Base-by-base conservation (phyloP, 2,797 vertebrate genomes). In the Adelosebastes latens region DNA sequence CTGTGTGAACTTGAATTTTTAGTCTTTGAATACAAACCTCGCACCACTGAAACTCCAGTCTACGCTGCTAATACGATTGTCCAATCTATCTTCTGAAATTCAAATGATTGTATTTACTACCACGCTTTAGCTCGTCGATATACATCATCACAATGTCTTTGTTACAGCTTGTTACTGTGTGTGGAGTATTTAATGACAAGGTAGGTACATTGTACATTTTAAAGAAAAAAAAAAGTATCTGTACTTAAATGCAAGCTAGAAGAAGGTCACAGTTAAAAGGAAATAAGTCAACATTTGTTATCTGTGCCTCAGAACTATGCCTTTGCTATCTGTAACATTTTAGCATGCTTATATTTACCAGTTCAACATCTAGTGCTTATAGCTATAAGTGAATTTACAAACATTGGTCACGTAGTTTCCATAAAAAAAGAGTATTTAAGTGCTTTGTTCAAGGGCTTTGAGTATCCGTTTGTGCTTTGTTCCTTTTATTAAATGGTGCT, bases 21-120 rank as follows among this genome's bases (percentile, higher is more conserved):
- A 56, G 49, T 68, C 24, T 84, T 85, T 82, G 70, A 61, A 59
- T 66, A 52, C 24, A 76, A 80, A 75, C 58, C 10, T 58, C 94
- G 86, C 58, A 92, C 63, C 32, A 94, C 93, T 0, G 90, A 95
- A 92, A 96, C 95, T 0, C 94, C 87, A 71, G 94, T 94, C 79
- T 79, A 18, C 63, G 91, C 80, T 95, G 75, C 55, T 90, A 79
- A 67, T 2, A 65, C 4, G 4, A 82, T 67, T 68, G 79, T 80
- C 59, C 64, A 29, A 39, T 25, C 24, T 60, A 36, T 56, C 65
- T 53, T 25, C 24, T 59, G 53, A 58, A 76, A 62, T 66, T 72
- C 2, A 68, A 46, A 67, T 67, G 81, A 89, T 77, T 89, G 85
- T 89, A 87, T 61, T 83, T 66, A 61, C 25, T 9, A n/a, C 58